These are phyloP conservation scores for Cataglyphis livida DNA, from an alignment of 2,888 invertebrate species.

Conservation along the genomic window DNA sequence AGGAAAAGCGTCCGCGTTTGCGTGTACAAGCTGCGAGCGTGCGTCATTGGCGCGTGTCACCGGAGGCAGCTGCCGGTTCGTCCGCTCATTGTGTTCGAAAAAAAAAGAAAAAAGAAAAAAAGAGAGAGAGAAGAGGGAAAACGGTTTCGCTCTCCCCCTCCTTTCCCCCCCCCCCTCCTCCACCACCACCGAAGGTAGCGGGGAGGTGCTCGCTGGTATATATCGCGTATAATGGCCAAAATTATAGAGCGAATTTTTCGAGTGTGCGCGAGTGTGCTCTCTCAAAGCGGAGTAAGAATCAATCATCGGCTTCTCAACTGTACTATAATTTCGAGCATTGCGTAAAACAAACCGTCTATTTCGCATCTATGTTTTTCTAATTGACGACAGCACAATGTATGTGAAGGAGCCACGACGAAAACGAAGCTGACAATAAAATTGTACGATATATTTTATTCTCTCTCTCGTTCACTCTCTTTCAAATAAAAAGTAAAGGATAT, in stretches of 20 bases:
- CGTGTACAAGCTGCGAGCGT: slow-evolving; percentile 68
- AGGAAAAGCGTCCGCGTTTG: slow-evolving; percentile 52
- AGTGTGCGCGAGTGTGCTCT: slow-evolving; percentile 38
- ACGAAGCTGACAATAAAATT: not conserved
- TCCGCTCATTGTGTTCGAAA: slow-evolving; percentile 74
- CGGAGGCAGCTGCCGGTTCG: slow-evolving; percentile 76
- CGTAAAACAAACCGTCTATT: slow-evolving; percentile 28
- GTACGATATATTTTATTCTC: not conserved
- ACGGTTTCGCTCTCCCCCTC: slow-evolving; percentile 52
- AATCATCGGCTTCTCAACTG: slow-evolving; percentile 13
- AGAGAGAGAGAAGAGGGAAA: slow-evolving; percentile 66
- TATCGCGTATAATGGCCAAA: slow-evolving; percentile 78
- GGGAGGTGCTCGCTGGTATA: slow-evolving; percentile 56
- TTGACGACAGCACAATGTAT: not conserved
- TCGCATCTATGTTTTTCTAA: not conserved
- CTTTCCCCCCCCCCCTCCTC: no score
- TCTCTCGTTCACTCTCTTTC: not conserved
- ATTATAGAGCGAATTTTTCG: slow-evolving; percentile 77
- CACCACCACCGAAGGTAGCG: slow-evolving; percentile 47
- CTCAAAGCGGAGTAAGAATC: slow-evolving; percentile 16
- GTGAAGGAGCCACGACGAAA: not conserved
- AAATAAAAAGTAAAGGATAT: not conserved
- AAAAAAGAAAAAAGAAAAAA: not conserved
- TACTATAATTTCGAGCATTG: slow-evolving; percentile 34
- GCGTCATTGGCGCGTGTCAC: slow-evolving; percentile 81